These are phyloP conservation scores for Pristionchus mayeri DNA, from an alignment of 2,888 invertebrate species.

Conservation along the genomic window DNA sequence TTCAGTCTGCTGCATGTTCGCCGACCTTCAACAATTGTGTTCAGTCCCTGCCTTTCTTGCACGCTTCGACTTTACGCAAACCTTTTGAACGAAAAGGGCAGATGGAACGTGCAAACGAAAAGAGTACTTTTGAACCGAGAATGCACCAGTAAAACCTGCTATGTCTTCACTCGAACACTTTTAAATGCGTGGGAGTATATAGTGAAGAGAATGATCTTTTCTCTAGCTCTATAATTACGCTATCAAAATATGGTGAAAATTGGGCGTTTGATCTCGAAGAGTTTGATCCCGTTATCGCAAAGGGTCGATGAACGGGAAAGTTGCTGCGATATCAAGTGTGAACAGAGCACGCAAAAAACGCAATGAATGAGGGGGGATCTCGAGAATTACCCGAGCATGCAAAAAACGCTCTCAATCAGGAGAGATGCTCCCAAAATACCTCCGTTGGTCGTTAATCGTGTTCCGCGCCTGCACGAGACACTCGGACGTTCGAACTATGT, in stretches of 20 bases:
- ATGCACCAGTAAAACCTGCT: too few species aligned
- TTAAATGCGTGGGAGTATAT: too few species aligned
- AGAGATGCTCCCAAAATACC: not conserved
- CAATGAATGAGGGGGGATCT: not conserved
- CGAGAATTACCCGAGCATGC: too few species aligned
- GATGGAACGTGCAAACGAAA: too few species aligned
- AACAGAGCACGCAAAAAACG: not conserved
- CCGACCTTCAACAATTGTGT: conserved; percentile 12
- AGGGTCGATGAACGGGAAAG: not conserved
- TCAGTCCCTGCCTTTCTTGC: not conserved
- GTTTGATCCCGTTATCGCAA: too few species aligned
- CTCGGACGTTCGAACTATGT: conserved; percentile 28
- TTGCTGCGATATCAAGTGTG: not conserved
- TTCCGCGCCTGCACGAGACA: conserved; percentile 21
- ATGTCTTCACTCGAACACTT: too few species aligned
- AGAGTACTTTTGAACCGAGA: too few species aligned
- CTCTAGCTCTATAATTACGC: too few species aligned
- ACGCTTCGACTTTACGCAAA: not conserved
- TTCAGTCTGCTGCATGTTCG: not conserved
- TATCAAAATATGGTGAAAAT: too few species aligned
- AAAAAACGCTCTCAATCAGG: not conserved
- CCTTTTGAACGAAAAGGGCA: too few species aligned
- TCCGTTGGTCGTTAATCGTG: not conserved
- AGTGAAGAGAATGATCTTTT: too few species aligned
- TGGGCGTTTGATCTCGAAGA: not conserved